Percentiles rank a stretch among this genome's conserved stretches.
These are phyloP conservation scores for Trigoniulus corallinus DNA, from an alignment of 1,140 invertebrate genomes.

Conservation along the genomic window DNA sequence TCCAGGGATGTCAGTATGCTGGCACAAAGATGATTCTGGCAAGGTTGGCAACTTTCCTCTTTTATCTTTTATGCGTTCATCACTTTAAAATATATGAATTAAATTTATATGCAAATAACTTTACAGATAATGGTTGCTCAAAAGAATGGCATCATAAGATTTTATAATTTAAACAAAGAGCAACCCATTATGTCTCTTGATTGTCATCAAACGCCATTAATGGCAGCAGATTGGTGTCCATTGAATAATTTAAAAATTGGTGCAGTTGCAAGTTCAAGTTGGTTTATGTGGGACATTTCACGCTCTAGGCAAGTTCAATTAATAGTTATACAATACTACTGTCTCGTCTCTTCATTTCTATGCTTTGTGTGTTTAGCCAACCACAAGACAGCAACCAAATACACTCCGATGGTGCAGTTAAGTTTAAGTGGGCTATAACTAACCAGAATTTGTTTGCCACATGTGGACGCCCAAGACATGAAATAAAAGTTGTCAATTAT, in stretches of 20 bases:
- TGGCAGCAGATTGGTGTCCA: slow-evolving; percentile 49
- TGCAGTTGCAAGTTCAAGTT: not conserved
- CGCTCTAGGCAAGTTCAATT: not conserved
- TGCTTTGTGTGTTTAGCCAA: not conserved
- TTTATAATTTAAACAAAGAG: slow-evolving; percentile 50
- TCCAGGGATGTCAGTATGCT: slow-evolving; percentile 45
- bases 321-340: not conserved
- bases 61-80: not conserved
- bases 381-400: not conserved
- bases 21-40: slow-evolving; percentile 48
- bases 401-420: not conserved
- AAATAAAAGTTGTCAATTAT: slow-evolving; percentile 3
- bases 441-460: slow-evolving; percentile 2
- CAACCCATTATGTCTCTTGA: slow-evolving; percentile 52
- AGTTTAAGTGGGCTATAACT: not conserved
- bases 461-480: not conserved
- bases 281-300: slow-evolving; percentile 3
- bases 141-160: slow-evolving; percentile 48
- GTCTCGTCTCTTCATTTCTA: not conserved
- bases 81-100: not conserved
- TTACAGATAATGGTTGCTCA: slow-evolving; percentile 47
- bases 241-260: slow-evolving; percentile 38
- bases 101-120: slow-evolving; percentile 3
- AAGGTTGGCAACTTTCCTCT: slow-evolving; percentile 29
- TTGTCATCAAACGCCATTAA: slow-evolving; percentile 39